phyloP scores from a whole-genome alignment of 2,888 invertebrate species.

The Pandemis corylana region DNA sequence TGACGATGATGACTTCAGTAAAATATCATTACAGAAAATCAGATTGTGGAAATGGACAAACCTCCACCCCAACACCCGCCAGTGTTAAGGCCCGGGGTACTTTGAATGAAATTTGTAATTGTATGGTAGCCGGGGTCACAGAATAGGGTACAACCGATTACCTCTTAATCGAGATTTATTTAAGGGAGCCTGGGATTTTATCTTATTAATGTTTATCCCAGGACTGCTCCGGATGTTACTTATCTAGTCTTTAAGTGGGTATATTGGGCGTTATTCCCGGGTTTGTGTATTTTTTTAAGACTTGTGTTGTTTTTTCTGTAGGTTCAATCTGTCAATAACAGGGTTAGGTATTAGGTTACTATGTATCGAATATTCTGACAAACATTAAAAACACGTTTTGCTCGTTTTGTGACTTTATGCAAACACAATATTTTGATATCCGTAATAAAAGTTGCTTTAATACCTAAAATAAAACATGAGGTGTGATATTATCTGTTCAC shows the following conservation, averaged over 20 bases:
- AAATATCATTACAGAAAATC: background rate
- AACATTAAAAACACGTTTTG: background rate
- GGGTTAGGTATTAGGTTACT: background rate
- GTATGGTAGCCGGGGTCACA: conserved; percentile 7
- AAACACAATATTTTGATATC: conserved; percentile 3
- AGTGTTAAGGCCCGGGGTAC: background rate
- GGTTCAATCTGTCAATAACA: background rate
- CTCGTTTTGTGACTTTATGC: background rate
- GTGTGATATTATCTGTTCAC: conserved; percentile 13
- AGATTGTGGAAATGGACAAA: background rate
- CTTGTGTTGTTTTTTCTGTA: background rate
- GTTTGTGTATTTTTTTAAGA: too few species aligned
- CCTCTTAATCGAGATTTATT: conserved; percentile 70
- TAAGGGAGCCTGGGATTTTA: conserved; percentile 67
- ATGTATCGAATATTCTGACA: background rate
- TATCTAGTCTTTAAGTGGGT: conserved; percentile 43
- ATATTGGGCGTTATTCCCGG: conserved; percentile 11
- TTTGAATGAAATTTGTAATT: background rate
- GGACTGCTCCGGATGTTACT: conserved; percentile 44
- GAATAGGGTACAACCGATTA: background rate
- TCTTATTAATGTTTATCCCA: conserved; percentile 64
- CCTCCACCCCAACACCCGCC: background rate
- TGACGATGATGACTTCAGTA: background rate
- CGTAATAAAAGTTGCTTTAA: conserved; percentile 15
- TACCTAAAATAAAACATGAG: conserved; percentile 16